A percentile compares a stretch with the other conserved stretches of the same genome.
Evolutionary conservation across 2,113 vertebrate species (phyloP).

Genomic region (Lichenostomus cassidix): DNA sequence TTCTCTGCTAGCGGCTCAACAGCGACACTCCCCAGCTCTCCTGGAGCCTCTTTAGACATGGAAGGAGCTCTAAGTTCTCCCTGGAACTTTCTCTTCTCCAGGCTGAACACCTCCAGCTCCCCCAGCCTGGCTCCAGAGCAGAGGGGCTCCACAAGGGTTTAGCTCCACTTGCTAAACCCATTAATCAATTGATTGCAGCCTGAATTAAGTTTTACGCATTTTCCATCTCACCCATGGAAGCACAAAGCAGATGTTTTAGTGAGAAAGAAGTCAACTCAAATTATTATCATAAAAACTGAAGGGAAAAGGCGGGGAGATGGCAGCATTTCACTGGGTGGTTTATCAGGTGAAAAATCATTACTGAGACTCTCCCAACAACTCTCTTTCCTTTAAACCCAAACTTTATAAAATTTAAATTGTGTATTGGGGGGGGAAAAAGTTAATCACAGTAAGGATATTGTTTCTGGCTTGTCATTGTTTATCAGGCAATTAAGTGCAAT

Average conservation of each 20-base stretch:
- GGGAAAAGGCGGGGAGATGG: not conserved
- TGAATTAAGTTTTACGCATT: not conserved
- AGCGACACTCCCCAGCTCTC: not conserved
- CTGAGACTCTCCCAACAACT: not conserved
- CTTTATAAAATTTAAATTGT: not conserved
- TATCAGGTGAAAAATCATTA: not conserved
- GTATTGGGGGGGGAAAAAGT: not conserved
- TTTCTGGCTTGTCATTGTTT: slow-evolving; percentile 45
- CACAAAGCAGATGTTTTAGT: not conserved
- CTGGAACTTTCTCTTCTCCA: not conserved
- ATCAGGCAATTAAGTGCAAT: slow-evolving; percentile 52
- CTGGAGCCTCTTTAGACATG: not conserved
- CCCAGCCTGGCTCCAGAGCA: not conserved
- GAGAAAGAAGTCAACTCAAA: not conserved
- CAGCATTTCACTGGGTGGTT: not conserved
- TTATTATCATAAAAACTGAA: not conserved
- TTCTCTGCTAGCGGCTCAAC: no score
- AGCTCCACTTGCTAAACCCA: not conserved
- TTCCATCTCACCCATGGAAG: not conserved
- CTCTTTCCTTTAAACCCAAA: not conserved
- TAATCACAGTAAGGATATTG: not conserved
- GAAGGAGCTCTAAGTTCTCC: rapidly evolving
- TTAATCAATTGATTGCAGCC: not conserved
- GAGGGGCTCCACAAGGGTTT: not conserved
- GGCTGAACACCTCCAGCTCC: rapidly evolving